Conservation (phyloP, 2,888 invertebrate species). For the Drosophila mettleri region DNA sequence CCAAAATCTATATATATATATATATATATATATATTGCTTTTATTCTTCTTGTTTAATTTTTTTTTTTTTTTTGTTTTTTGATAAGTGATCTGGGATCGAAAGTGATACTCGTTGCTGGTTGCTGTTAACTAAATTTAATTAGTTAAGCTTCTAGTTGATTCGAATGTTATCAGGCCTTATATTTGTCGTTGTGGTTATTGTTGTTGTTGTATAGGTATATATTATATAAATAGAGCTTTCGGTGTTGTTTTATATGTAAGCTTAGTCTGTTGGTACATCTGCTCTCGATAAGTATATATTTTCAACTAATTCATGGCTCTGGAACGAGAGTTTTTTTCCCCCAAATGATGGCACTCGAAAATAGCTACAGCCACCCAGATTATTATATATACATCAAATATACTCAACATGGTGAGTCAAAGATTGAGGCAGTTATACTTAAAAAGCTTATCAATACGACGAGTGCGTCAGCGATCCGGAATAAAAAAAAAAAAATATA, state of each 20-base stretch:
- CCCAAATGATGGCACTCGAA: conserved; percentile 36
- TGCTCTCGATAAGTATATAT: conserved; percentile 65
- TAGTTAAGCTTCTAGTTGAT: conserved; percentile 12
- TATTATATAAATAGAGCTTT: conserved; percentile 25
- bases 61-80: too few species aligned
- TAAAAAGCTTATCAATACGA: conserved; percentile 52
- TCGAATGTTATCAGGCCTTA: conserved; percentile 46
- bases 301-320: conserved; percentile 73
- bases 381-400: conserved; percentile 48
- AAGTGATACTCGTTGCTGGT: conserved; percentile 4
- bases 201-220: conserved; percentile 30
- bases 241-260: conserved; percentile 17
- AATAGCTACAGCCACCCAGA: conserved; percentile 45
- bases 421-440: conserved; percentile 52
- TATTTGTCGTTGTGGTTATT: conserved; percentile 27
- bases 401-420: conserved; percentile 43
- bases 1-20: neutral
- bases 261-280: conserved; percentile 33
- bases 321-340: conserved; percentile 28
- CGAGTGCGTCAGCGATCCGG: conserved; percentile 37
- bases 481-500: conserved; percentile 28
- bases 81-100: conserved; percentile 17
- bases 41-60: too few species aligned
- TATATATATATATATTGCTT: too few species aligned
- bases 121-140: neutral